These are phyloP conservation scores for Falcunculus frontatus DNA, from an alignment of 2,113 vertebrate species.

Conservation along the genomic window DNA sequence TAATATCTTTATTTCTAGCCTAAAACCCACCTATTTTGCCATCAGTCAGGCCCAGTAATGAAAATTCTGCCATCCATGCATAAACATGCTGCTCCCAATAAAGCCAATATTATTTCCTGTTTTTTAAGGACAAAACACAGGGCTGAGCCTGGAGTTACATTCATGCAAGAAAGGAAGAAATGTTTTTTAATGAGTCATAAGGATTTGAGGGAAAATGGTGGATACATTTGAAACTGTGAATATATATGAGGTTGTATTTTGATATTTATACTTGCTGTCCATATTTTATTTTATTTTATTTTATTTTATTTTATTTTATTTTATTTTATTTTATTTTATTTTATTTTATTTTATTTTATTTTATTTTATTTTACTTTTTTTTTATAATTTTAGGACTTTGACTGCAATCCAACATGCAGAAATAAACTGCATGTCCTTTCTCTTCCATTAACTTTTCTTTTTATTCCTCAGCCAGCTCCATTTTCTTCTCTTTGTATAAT, in stretches of 20 bases:
- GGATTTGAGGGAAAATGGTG: not conserved
- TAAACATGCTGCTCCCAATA: not conserved
- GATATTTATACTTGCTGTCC: not conserved
- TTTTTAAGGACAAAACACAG: not conserved
- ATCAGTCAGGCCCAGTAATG: not conserved
- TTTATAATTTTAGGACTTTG: not conserved
- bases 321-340: not conserved
- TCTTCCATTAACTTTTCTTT: not conserved
- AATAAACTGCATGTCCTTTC: not conserved
- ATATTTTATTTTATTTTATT: not conserved
- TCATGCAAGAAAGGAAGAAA: not conserved
- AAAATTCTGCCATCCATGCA: not conserved
- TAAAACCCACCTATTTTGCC: not conserved
- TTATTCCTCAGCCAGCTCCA: not conserved
- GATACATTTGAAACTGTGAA: not conserved
- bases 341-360: not conserved
- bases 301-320: not conserved
- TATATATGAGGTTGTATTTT: not conserved
- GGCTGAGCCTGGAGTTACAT: not conserved
- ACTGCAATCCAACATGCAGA: not conserved
- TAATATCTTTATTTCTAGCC: not conserved
- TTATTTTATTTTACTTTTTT: not conserved
- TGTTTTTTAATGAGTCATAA: not conserved
- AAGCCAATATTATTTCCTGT: not conserved
- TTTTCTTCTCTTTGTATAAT: not conserved